Conservation (phyloP, 2,797 vertebrate species). For the Mallotus villosus region DNA sequence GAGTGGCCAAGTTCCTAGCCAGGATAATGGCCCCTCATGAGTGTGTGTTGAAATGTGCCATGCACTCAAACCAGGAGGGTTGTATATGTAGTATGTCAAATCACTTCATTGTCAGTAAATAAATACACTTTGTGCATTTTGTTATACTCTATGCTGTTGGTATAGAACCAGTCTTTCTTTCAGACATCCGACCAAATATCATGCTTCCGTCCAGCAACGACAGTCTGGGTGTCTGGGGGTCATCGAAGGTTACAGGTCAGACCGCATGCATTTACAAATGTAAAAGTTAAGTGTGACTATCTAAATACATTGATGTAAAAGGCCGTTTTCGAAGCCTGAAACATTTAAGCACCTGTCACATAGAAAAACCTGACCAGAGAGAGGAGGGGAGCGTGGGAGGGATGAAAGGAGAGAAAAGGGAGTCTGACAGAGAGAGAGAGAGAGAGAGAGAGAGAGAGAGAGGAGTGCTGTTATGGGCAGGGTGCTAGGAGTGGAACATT, state of each 20-base stretch:
- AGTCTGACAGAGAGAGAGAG: not conserved
- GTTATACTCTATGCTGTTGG: too few species aligned
- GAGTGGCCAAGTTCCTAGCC: slow-evolving; percentile 19
- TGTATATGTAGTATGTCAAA: slow-evolving; percentile 23
- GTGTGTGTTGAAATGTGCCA: slow-evolving; percentile 30
- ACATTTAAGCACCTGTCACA: too few species aligned
- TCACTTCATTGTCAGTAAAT: slow-evolving; percentile 16
- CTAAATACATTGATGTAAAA: too few species aligned
- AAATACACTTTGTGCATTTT: slow-evolving; percentile 11
- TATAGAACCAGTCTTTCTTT: too few species aligned
- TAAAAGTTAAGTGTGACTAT: too few species aligned
- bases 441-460: slow-evolving; percentile 35
- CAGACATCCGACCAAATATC: too few species aligned
- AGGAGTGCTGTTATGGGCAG: slow-evolving; percentile 66
- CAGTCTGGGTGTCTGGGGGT: too few species aligned
- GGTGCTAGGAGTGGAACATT: slow-evolving; percentile 49
- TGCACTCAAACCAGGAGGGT: slow-evolving; percentile 2
- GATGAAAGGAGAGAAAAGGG: not conserved
- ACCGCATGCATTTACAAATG: too few species aligned
- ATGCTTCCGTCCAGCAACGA: too few species aligned
- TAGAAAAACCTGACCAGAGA: slow-evolving; percentile 20
- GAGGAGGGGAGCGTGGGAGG: not conserved
- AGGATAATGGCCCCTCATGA: slow-evolving; percentile 31
- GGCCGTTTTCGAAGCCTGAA: too few species aligned
- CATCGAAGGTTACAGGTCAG: too few species aligned